Evolutionary conservation across 2,888 invertebrate genomes (phyloP), one percentile per base, ranked within the genome.

Genomic region (Nezara viridula): DNA sequence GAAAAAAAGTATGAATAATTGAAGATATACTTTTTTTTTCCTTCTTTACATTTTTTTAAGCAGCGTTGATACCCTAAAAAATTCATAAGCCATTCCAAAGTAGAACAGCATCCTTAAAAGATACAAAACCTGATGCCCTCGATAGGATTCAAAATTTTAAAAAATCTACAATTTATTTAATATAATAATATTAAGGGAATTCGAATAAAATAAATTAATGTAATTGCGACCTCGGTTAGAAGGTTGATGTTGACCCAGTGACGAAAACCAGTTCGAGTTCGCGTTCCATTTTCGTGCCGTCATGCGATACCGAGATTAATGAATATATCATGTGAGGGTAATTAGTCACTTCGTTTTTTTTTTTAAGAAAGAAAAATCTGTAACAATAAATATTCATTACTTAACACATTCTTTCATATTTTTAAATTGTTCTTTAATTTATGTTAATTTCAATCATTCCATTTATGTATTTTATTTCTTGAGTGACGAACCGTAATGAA

Each of bases 1-100:
- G 19, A 73, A 81, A 81, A 44, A 81, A 81, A 44, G 37, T 44
- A n/a, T 81, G 47, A 81, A 81, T 44, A 47, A 81, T 81, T 81
- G 40, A 81, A 81, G 27, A n/a, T 81, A 81, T n/a, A 9, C 12
- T 21, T 77, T 44, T 77, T 77, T 40, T 77, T 21, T n/a, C n/a
- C n/a, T n/a, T n/a, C n/a, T 73, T 73, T 73, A 16, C 5, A n/a
- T 73, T 12, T 77, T 27, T 60, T 27, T 1, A 5, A 14, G 5
- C n/a, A 60, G 6, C 16, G 27, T 27, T 60, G 14, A 27, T 60
- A 27, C 27, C 55, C n/a, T n/a, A 55, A 55, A n/a, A 55, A 55
- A 55, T n/a, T 10, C 21, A 5, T 7, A 21, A 50, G 21, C 2
- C 21, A 19, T 24, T 7, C 4, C 5, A 7, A 52, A 52, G 24